Base-by-base conservation (phyloP, 2,888 invertebrate genomes). In the Ectemnius cavifrons region DNA sequence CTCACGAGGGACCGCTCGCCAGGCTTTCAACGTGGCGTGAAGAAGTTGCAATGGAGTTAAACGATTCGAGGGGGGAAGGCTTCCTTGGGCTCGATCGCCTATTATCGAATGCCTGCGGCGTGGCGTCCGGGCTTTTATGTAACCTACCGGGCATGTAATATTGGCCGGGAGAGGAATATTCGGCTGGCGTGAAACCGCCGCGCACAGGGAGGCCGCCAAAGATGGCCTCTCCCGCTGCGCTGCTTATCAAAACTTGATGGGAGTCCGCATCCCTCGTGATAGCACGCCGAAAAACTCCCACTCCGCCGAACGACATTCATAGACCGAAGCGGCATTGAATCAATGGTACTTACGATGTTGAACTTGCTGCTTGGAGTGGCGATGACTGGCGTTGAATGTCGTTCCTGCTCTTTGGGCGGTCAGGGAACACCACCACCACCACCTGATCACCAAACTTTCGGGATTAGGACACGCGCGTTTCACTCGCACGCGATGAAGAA, bases 181-280 rank as follows among this genome's bases (percentile, higher is more conserved):
- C 76, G 64, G 73, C 79, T 78, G 85, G 85, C 70, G 63, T 71
- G 69, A 37, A 11, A 75, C 68, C 58, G 67, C 63, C 67, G 66
- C 71, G 68, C 73, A 58, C 59, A 47, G 67, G 74, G 57, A 77
- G 64, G 73, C 72, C 37, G 37, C 67, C 79, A 82, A 86, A 86
- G 84, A 86, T 86, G 86, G 87, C 86, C 79, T 79, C 84, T 80
- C 47, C 73, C 72, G 59, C 66, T 67, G 27, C 56, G 52, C 58
- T 46, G 64, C 70, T 78, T 76, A 76, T 79, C 77, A 82, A 73
- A 79, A 63, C 70, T 75, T 61, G 46, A n/a, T 18, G n/a, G n/a
- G 6, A 47, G 13, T 8, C 47, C 20, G 13, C n/a, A 37, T 64
- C 11, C 20, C 68, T 59, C 16, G 37, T 13, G 20, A n/a, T 8